phyloP scores from a whole-genome alignment of 30 jellyfish, hydroid and myxozoan genomes.

The Pseudorhiza aurosa region DNA sequence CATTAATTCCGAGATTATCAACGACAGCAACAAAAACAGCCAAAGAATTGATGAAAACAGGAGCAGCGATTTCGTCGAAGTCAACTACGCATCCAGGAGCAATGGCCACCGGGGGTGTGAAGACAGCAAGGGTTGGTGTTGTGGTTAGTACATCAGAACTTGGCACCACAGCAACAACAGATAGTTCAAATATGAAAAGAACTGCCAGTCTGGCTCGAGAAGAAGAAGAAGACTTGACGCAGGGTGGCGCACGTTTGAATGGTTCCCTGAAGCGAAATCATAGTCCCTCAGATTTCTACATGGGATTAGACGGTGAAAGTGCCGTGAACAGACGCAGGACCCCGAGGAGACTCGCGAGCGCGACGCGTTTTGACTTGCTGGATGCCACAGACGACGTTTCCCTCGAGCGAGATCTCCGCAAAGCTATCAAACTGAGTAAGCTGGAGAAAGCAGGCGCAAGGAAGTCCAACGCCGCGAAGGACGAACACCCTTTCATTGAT shows the following conservation, averaged over 20 bases:
- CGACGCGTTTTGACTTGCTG: conserved; percentile 48
- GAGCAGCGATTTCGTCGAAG: background rate
- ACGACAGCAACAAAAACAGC: no score
- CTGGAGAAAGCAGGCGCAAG: conserved; percentile 16
- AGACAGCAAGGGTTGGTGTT: background rate
- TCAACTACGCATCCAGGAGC: background rate
- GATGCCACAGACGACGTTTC: conserved; percentile 40
- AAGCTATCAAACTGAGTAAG: conserved; percentile 52
- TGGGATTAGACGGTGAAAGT: background rate
- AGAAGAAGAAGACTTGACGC: background rate
- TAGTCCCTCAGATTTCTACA: background rate
- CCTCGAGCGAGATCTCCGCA: conserved; percentile 48
- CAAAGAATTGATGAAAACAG: background rate
- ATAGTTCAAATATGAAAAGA: background rate
- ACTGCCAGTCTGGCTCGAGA: background rate
- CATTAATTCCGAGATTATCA: no score
- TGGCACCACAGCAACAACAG: background rate
- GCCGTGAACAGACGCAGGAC: conserved; percentile 43
- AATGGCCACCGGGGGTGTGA: background rate
- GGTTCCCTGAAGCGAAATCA: background rate
- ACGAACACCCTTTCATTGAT: background rate
- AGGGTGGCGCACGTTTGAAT: background rate
- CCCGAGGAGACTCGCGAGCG: conserved; percentile 33
- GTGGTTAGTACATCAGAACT: background rate
- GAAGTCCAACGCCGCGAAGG: background rate